Base-by-base conservation (phyloP, 1,140 invertebrate genomes). In the Harpegnathos saltator region DNA sequence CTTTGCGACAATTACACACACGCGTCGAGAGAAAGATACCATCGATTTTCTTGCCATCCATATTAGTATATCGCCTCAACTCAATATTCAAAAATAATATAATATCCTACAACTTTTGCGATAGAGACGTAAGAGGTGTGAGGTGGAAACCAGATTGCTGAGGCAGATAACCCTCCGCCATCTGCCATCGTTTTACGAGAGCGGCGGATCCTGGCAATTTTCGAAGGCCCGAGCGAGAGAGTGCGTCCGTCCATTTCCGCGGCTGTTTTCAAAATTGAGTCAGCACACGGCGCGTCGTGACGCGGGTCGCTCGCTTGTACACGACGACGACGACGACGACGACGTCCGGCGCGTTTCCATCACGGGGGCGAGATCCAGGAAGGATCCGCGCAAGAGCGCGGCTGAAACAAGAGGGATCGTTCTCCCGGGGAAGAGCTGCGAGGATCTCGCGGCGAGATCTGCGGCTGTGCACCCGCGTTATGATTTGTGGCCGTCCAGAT, bases 401-500 rank as follows among this genome's bases (percentile, higher is more conserved):
- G 38, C 44, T 22, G 80, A 84, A 69, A 82, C 82, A 85, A 83
- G 77, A 86, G 48, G 75, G 69, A 86, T 84, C 69, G 69, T 82
- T 58, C 24, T 24, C 68, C 24, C 78, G 59, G 44, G 77, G 69
- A 82, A 44, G 26, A 78, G 62, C 52, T 38, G 22, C 50, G 44
- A 48, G 63, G 62, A 92, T 92, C 91, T 91, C 84, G 78, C 82
- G 82, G 80, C 73, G 83, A 83, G 73, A 91, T 92, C 89, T 92
- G 33, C 74, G 59, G 80, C 38, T 44, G 17, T 82, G 84, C 84
- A 81, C 80, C 80, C 85, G 90, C 90, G 89, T 93, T 92, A 93
- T 92, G 91, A 93, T 93, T 93, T 93, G 91, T 91, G 85, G 66
- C 73, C 86, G 87, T 82, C 86, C 89, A 92, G 91, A 92, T 92